Evolutionary conservation across 2,113 vertebrate species (phyloP).

Genomic region (Pavo muticus): DNA sequence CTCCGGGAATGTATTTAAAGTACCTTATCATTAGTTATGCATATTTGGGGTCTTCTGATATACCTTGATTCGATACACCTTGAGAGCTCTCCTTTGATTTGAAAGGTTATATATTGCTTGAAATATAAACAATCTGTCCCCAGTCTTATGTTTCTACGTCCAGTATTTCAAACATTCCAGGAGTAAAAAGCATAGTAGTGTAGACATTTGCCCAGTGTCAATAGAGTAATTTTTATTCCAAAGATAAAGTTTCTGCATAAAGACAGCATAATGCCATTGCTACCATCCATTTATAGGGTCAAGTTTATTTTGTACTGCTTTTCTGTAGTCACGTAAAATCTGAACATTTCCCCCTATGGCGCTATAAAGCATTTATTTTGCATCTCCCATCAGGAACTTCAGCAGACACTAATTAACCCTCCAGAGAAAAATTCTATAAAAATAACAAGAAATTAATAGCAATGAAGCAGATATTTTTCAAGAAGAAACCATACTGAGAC

Average conservation of each 20-base stretch:
- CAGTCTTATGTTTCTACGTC: neutral
- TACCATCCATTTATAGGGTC: neutral
- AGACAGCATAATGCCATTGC: neutral
- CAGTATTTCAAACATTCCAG: neutral
- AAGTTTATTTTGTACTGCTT: slow-evolving; percentile 25
- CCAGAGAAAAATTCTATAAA: slow-evolving; percentile 62
- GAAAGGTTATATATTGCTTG: neutral
- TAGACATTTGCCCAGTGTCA: neutral
- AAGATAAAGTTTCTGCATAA: neutral
- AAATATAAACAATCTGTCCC: neutral
- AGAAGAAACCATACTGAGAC: neutral
- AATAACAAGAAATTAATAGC: slow-evolving; percentile 48
- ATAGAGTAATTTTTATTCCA: neutral
- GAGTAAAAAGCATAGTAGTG: neutral
- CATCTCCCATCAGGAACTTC: slow-evolving; percentile 30
- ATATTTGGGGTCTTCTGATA: neutral
- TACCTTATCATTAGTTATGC: neutral
- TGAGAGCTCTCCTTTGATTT: neutral
- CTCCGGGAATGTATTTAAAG: neutral
- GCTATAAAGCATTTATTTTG: slow-evolving; percentile 1
- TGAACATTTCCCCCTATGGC: slow-evolving; percentile 1
- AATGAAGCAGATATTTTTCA: neutral
- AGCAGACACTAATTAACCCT: slow-evolving; percentile 62
- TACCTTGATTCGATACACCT: neutral
- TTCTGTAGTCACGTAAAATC: slow-evolving; percentile 4